phyloP scores from a whole-genome alignment of 2,888 invertebrate genomes.

The Priocnemis perturbator region DNA sequence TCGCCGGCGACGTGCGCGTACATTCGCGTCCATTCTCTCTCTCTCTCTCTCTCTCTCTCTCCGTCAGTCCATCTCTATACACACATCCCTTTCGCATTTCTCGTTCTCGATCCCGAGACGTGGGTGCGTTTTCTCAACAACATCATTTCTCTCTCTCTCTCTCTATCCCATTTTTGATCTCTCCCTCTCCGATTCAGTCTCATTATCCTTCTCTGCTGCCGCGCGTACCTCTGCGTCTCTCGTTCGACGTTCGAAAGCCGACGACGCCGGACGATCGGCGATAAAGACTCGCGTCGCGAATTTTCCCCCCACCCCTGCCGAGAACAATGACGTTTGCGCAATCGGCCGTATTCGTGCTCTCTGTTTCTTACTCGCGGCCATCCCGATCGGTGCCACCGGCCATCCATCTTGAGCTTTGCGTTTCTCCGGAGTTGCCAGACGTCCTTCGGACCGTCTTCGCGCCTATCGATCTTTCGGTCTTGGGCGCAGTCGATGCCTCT shows the following conservation, averaged over 20 bases:
- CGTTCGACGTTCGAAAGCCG: background rate
- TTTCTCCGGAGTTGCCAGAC: conserved; percentile 16
- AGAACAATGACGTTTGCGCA: conserved; percentile 6
- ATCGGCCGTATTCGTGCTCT: conserved; percentile 20
- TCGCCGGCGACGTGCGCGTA: too few species aligned
- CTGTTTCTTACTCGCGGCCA: background rate
- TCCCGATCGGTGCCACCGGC: too few species aligned
- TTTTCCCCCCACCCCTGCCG: too few species aligned
- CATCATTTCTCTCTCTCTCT: conserved; percentile 7
- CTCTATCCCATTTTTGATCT: background rate
- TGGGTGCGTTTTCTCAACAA: too few species aligned
- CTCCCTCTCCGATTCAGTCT: background rate
- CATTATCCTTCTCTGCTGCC: background rate
- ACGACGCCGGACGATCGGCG: background rate
- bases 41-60: too few species aligned
- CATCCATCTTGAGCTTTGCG: conserved; percentile 2
- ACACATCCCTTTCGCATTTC: too few species aligned
- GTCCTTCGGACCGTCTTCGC: conserved; percentile 12
- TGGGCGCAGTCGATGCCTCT: too few species aligned
- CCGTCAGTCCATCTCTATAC: too few species aligned
- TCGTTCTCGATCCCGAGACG: too few species aligned
- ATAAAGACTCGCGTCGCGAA: too few species aligned
- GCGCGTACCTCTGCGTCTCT: background rate
- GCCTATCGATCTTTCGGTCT: conserved; percentile 11
- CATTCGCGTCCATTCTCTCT: too few species aligned